Base-by-base conservation (phyloP, 1,140 invertebrate genomes). In the Phortica variegata region DNA sequence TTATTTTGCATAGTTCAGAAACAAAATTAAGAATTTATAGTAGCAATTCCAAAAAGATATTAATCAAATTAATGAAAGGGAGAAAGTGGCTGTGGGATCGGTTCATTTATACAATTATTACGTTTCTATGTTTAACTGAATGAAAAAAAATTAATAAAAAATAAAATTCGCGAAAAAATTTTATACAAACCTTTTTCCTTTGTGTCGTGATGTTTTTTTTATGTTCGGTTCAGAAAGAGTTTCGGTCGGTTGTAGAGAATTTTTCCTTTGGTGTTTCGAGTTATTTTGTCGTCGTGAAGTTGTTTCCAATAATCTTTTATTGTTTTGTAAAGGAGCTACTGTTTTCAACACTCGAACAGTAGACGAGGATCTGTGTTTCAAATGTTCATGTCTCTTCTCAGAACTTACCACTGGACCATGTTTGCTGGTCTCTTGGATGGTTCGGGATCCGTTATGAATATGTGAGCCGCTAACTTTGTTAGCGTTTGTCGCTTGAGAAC, bases 361-460 rank as follows among this genome's bases (percentile, higher is more conserved):
- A 32, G 54, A 54, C 49, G 49, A 39, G 39, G 61, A 47, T n/a
- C n/a, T n/a, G n/a, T n/a, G n/a, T n/a, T n/a, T n/a, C n/a, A n/a
- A n/a, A n/a, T n/a, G n/a, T n/a, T n/a, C n/a, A n/a, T n/a, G n/a
- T n/a, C n/a, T n/a, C n/a, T n/a, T n/a, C n/a, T n/a, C n/a, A n/a
- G n/a, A n/a, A n/a, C n/a, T n/a, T n/a, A n/a, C n/a, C n/a, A n/a
- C n/a, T n/a, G n/a, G n/a, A n/a, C n/a, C n/a, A n/a, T n/a, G n/a
- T 65, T 65, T 41, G 88, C 6, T 91, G 78, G 61, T 85, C 88
- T 2, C 89, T 91, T 0, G 92, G 87, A 31, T 91, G 75, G 2
- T 88, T 88, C 2, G 8, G 8, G 36, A 38, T 38, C 36, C 10
- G 36, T 16, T 16, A 77, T 87, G 86, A 43, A 83, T 79, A 39